phyloP scores from a whole-genome alignment of 1,140 invertebrate genomes.

The Nilaparvata lugens region DNA sequence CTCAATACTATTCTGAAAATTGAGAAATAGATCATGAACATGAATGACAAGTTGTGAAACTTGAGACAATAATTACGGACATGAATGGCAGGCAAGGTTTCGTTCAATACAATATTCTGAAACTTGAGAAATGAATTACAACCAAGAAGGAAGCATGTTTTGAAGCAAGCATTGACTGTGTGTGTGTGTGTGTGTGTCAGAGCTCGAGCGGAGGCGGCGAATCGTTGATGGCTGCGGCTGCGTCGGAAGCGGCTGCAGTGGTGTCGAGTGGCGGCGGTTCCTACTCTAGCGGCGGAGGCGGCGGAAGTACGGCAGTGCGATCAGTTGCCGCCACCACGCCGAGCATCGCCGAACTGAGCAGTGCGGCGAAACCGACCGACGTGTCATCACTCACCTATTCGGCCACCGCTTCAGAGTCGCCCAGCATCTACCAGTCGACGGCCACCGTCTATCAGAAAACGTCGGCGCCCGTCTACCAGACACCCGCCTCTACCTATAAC shows the following conservation, averaged over 20 bases:
- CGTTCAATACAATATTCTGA: no score
- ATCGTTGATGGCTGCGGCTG: slow-evolving; percentile 1
- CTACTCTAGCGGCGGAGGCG: background rate
- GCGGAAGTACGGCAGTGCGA: background rate
- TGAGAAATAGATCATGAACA: no score
- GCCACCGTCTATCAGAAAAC: slow-evolving; percentile 3
- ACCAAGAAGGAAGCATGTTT: no score
- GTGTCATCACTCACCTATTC: background rate
- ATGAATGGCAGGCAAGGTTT: no score
- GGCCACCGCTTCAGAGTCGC: background rate
- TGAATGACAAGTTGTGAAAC: no score
- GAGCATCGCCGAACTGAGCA: slow-evolving; percentile 14
- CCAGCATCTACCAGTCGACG: background rate
- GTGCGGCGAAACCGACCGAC: slow-evolving; percentile 3
- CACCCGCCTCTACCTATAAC: slow-evolving; percentile 14
- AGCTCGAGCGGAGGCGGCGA: background rate
- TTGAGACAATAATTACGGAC: no score
- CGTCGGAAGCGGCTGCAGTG: background rate
- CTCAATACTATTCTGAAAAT: no score
- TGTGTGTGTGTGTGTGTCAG: background rate
- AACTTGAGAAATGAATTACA: no score
- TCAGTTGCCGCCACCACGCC: background rate
- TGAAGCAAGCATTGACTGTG: background rate
- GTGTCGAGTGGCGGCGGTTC: background rate
- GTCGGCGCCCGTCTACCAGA: slow-evolving; percentile 8